Base-by-base conservation (phyloP, 2,113 vertebrate species). In the Dasyprocta punctata region DNA sequence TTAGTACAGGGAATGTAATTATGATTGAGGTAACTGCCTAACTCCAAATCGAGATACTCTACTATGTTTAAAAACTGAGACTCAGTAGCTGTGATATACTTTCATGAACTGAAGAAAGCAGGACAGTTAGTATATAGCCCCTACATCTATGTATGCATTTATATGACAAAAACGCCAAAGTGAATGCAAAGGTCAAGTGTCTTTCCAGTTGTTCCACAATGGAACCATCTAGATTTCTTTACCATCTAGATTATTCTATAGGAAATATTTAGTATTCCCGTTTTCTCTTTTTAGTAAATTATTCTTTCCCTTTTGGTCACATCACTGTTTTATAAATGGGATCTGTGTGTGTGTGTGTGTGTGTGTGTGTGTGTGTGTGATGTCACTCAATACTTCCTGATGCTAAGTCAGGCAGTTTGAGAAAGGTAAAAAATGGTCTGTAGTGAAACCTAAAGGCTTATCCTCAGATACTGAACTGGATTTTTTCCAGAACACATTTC, bases 211-310 rank as follows among this genome's bases (percentile, higher is more conserved):
- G 41, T 3, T 90, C 28, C 22, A 22, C 56, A 60, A 44, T 19
- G 61, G 41, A 73, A 36, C 9, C 63, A n/a, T 38, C 22, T 81
- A 49, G 81, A 28, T 26, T 12, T 17, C 20, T 93, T 94, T 36
- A 87, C 16, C 20, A 36, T 54, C 54, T 84, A 52, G 33, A 85
- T 13, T 28, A n/a, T 52, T n/a, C 30, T 44, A 19, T 1, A 19
- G 49, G 14, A 41, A 28, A 44, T 49, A 63, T 58, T 58, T 77
- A 33, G 14, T 16, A 82, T 90, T 85, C 36, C 83, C 17, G 8
- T 69, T 47, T 94, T 90, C 44, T 88, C 2, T 75, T 16, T 82
- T 33, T 80, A 80, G 22, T 87, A 90, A 77, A 63, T 87, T 94
- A 80, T 28, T 61, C 7, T 2, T 82, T 96, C 17, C 52, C 13